Base-by-base conservation (phyloP, 1,140 invertebrate species). In the Saccostrea echinata region DNA sequence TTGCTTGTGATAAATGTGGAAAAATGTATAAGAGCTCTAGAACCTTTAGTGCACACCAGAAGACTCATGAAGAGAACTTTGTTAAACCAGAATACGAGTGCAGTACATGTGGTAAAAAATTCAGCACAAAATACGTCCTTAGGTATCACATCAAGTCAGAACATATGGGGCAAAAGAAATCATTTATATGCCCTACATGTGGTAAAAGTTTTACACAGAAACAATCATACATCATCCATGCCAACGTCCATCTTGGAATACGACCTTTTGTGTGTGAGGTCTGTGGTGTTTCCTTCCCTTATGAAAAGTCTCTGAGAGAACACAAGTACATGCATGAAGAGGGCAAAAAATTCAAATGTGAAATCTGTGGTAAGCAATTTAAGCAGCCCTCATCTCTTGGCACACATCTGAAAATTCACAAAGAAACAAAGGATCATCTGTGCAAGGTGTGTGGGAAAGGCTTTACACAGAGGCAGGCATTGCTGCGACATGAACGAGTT, bases 141-240 rank as follows among this genome's bases (percentile, higher is more conserved):
- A 89, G 91, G 13, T 90, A 91, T 83, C 94, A 94, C 88, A 85
- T 93, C 4, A 93, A 93, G 68, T 91, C 91, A 16, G 91, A 93
- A 30, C 94, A 94, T 89, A 85, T 92, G 16, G 92, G 93, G 13
- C 90, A 92, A 76, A 93, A 93, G 82, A 91, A 91, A 86, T 90
- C 88, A 6, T 93, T 90, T 84, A 76, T 94, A 13, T 94, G 94
- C 88, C 91, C 92, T 64, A 92, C 92, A 13, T 94, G 94, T 93
- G 94, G 94, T 11, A 93, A 93, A 89, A 91, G 91, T 83, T 94
- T 94, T 83, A 92, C 93, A 43, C 93, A 93, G 82, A 94, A 93
- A 84, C 91, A 92, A 24, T 91, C 93, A 0, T 93, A 93, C 76
- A 35, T 91, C 8, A 91, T 92, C 82, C 94, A 94, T 92, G 91